Base-by-base conservation (phyloP, 2,113 vertebrate genomes). In the Alethe castanea region DNA sequence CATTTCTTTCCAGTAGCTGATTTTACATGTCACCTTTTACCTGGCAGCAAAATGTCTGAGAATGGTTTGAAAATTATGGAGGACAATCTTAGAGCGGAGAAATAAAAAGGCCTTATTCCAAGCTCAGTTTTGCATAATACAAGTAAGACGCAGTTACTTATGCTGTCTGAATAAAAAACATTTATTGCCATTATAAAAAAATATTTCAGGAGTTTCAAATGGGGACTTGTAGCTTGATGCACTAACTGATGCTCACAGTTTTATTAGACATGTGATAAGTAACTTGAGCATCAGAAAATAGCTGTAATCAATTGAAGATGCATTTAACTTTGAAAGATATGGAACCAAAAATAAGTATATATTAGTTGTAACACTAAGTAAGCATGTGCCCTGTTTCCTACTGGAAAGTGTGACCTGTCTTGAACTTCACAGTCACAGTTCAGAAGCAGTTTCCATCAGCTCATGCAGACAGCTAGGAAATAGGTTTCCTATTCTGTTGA, bases 81-180 rank as follows among this genome's bases (percentile, higher is more conserved):
- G 22, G 60, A 79, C 76, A 78, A 60, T 86, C 79, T 90, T 81
- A 86, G 5, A 86, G 71, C 36, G 80, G 60, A 91, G 64, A 90
- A 95, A 93, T 82, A 92, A 95, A 94, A 96, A 71, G 88, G 52
- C 48, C 52, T 71, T 88, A 53, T 95, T 95, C 59, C 52, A 84
- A 86, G 50, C 29, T 88, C 78, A 52, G 26, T 80, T 94, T 67
- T 71, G 64, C 28, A 60, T 90, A 73, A 38, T 92, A 64, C 90
- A 60, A 86, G 17, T 86, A 77, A 82, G 44, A 33, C 94, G 56
- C 44, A 81, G 81, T 91, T 93, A 77, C 47, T 91, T 91, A 81
- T 53, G 56, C 83, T 83, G 56, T 88, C 60, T 95, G 91, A 97
- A 94, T 96, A 47, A 86, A 94, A 93, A 90, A 80, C 5, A 74